Evolutionary conservation across 2,888 invertebrate species (phyloP).

Genomic region (Sphaerolaimus hirsutus): DNA sequence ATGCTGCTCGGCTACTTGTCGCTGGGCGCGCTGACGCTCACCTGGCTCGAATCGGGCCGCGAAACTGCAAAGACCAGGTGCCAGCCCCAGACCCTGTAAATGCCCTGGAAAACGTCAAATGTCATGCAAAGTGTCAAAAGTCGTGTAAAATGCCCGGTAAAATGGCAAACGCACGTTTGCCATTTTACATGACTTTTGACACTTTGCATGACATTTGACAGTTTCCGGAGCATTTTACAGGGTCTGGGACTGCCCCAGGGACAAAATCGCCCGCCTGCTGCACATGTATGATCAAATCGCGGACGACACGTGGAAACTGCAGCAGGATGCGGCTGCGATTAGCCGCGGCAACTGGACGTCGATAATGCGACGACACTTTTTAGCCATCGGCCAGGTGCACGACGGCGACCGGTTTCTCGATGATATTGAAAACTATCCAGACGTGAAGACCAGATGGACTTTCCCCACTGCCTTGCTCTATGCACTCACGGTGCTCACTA

Average conservation of each 20-base stretch:
- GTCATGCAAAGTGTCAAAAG: no score
- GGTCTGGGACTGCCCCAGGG: no score
- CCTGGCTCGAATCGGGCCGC: background rate
- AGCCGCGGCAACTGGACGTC: background rate
- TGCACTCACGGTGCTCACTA: conserved; percentile 24
- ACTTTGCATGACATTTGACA: no score
- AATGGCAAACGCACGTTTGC: no score
- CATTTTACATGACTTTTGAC: no score
- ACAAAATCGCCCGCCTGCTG: no score
- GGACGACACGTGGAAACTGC: conserved; percentile 5
- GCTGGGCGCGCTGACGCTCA: conserved; percentile 11
- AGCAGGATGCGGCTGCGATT: background rate
- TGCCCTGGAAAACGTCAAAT: no score
- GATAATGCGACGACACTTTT: background rate
- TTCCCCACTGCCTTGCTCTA: conserved; percentile 23
- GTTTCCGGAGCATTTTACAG: no score
- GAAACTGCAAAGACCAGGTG: no score
- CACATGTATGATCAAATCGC: background rate
- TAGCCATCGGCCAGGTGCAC: conserved; percentile 9
- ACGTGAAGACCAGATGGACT: conserved; percentile 24
- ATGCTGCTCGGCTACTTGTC: conserved; percentile 22
- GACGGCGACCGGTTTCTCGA: conserved; percentile 18
- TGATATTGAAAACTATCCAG: conserved; percentile 16
- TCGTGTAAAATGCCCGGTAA: no score
- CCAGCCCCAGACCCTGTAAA: no score